Evolutionary conservation across 1,140 invertebrate species (phyloP), one percentile per base, ranked within the genome.

Genomic region (Bombus superbus): DNA sequence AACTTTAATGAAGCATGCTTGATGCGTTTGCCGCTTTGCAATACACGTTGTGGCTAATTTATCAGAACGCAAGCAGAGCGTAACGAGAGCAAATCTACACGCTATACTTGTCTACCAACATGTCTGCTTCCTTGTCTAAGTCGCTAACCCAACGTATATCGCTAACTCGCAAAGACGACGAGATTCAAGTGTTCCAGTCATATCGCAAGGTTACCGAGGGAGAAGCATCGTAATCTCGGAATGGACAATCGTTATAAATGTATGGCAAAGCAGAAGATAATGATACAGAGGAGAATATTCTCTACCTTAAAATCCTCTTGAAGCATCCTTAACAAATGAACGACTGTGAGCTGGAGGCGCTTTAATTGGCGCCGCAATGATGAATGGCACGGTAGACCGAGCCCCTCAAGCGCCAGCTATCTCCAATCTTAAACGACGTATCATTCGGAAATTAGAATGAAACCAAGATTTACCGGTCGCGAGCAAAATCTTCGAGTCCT

Each of bases 361-460:
- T 78, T 83, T 83, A 83, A 83, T 83, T 77, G 81, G 81, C 57
- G 74, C n/a, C 74, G 74, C 44, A 74, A 83, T 77, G 81, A 83
- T 78, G 81, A 83, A 83, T 83, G 62, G 62, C 47, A 53, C 73
- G 47, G 47, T 83, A 83, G 44, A 35, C 72, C 13, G 62, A 64
- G 59, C 1, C 22, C 74, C 62, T 53, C 62, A 71, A 77, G 42
- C 59, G 47, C 25, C 22, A 57, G 44, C 81, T 53, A 83, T 83
- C 81, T 83, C 13, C 64, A 64, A 69, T 74, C 38, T 83, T 83
- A 76, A 76, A 83, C 47, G 74, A 77, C 74, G 38, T 64, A 83
- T 83, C 47, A 53, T 69, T 59, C 81, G 74, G 44, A 77, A 77
- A 83, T 83, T 83, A 53, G 81, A 75, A 77, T 69, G 81, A 57